phyloP scores from a whole-genome alignment of 2,113 vertebrate species.

The Syrmaticus mikado region DNA sequence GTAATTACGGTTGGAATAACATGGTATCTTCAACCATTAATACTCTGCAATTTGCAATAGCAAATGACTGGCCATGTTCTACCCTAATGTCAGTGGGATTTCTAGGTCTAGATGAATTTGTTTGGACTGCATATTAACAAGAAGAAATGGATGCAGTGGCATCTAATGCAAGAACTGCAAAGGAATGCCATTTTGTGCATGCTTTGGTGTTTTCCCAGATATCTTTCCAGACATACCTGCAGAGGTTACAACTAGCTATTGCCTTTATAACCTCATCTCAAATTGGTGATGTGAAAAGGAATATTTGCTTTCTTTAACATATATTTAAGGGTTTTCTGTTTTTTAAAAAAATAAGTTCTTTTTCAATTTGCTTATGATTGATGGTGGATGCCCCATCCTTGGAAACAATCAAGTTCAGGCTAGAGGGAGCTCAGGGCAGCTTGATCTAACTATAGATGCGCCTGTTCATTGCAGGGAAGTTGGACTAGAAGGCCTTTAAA shows the following conservation, averaged over 20 bases:
- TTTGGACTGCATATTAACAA: background rate
- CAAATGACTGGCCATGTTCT: background rate
- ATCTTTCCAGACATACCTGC: background rate
- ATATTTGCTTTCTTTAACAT: background rate
- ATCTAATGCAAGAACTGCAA: background rate
- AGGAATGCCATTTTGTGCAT: rapidly evolving
- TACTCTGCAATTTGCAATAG: background rate
- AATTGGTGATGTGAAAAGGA: background rate
- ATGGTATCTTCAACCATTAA: background rate
- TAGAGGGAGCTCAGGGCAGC: too few relatives aligned
- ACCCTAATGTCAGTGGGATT: background rate
- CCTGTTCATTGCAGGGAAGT: too few relatives aligned
- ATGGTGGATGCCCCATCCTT: too few relatives aligned
- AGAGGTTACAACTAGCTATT: background rate
- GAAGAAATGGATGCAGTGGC: background rate
- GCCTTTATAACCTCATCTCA: background rate
- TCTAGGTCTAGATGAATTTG: background rate
- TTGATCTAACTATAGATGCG: too few relatives aligned
- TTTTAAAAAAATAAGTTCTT: background rate
- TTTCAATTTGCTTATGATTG: background rate
- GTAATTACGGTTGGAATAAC: constrained; percentile 39
- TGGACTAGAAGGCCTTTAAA: too few relatives aligned
- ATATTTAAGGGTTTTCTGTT: background rate
- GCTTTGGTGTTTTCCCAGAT: background rate
- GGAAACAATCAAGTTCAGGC: too few relatives aligned